These are phyloP conservation scores for Etheostoma cragini DNA, from an alignment of 2,113 vertebrate species.

Conservation along the genomic window DNA sequence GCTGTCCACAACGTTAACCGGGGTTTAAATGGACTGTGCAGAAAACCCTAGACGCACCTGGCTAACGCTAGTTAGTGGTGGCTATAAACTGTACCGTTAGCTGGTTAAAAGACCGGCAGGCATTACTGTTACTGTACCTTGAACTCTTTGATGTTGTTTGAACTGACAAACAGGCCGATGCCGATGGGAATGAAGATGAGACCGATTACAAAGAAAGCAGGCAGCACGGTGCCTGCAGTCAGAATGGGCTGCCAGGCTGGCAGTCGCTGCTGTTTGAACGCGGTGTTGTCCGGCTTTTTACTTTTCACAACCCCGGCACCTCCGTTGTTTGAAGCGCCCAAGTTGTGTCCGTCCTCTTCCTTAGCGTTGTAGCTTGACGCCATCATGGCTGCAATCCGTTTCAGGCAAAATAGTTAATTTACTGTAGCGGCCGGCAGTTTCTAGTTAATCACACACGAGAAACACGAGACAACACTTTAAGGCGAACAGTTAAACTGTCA, in stretches of 20 bases:
- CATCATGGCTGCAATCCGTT: constrained; percentile 81
- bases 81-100: not conserved
- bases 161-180: constrained; percentile 96
- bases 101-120: too few relatives aligned
- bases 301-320: constrained; percentile 82
- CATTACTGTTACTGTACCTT: constrained; percentile 83
- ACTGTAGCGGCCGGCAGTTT: not conserved
- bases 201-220: constrained; percentile 96
- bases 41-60: not conserved
- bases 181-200: constrained; percentile 98
- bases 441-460: not conserved
- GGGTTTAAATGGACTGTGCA: not conserved
- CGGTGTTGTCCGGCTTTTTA: constrained; percentile 95
- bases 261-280: constrained; percentile 96
- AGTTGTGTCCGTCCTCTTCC: constrained; percentile 87
- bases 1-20: not conserved
- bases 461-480: not conserved
- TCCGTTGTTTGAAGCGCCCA: constrained; percentile 73
- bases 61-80: accelerated
- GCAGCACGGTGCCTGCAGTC: constrained; percentile 94
- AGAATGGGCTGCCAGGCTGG: constrained; percentile 98
- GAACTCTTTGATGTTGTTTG: constrained; percentile 95
- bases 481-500: accelerated
- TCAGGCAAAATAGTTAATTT: constrained; percentile 49
- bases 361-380: constrained; percentile 93